Conservation (phyloP, 2,888 invertebrate species). For the Athalia rosae region DNA sequence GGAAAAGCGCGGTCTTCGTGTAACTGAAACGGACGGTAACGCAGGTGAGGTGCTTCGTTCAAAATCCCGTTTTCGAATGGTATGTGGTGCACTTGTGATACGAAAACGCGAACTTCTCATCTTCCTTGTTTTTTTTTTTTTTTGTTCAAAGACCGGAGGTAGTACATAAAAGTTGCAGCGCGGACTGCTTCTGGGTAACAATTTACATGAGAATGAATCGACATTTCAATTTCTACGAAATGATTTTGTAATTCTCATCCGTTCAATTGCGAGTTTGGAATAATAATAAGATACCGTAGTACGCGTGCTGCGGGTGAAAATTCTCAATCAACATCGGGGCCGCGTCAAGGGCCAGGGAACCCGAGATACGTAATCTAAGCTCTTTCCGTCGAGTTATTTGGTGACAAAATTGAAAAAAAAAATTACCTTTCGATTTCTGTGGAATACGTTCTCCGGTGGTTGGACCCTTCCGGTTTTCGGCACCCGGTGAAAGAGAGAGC, state of each 20-base stretch:
- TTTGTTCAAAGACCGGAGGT: neutral
- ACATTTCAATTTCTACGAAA: conserved; percentile 37
- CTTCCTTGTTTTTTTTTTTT: neutral
- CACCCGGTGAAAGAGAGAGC: no score
- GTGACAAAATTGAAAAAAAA: no score
- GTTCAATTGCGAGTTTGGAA: conserved; percentile 36
- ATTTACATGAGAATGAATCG: conserved; percentile 42
- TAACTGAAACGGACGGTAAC: no score
- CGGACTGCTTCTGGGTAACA: conserved; percentile 22
- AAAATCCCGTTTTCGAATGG: neutral
- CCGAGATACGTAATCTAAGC: no score
- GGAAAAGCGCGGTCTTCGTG: no score
- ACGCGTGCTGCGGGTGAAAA: no score
- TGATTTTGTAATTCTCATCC: conserved; percentile 41
- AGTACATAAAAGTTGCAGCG: neutral
- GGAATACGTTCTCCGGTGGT: no score
- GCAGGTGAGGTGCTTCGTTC: no score
- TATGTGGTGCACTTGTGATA: neutral
- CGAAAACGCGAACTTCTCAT: neutral
- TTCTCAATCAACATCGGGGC: no score
- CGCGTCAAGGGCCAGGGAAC: no score
- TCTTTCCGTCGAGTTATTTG: no score
- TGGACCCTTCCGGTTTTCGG: neutral
- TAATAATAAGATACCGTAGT: conserved; percentile 16
- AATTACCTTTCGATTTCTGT: no score